These are phyloP conservation scores for Lacanobia wlatinum DNA, from an alignment of 2,888 invertebrate genomes.

Conservation along the genomic window DNA sequence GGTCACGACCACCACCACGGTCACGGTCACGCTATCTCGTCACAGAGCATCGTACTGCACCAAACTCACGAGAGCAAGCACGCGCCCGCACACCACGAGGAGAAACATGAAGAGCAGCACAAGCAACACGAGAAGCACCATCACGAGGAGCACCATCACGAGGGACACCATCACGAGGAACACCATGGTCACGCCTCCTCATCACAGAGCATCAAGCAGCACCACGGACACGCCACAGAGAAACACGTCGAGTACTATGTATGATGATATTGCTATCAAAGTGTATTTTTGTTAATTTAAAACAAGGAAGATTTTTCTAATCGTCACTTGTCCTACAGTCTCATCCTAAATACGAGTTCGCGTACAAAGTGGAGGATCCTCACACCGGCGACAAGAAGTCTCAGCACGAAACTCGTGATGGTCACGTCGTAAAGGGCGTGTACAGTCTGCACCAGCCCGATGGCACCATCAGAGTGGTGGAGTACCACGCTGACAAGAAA, in stretches of 20 bases:
- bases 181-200: neutral
- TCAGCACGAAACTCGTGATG: constrained; percentile 86
- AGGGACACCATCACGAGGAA: neutral
- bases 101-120: neutral
- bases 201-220: constrained; percentile 24
- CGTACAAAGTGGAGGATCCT: constrained; percentile 85
- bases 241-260: constrained; percentile 58
- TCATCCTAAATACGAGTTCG: constrained; percentile 72
- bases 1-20: constrained; percentile 68
- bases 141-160: neutral
- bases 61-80: constrained; percentile 60
- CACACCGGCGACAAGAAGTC: constrained; percentile 85
- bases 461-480: constrained; percentile 85
- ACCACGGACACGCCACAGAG: constrained; percentile 68
- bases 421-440: constrained; percentile 89
- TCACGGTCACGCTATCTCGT: constrained; percentile 73
- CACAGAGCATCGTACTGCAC: constrained; percentile 74
- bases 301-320: neutral
- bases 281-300: neutral
- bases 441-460: constrained; percentile 89
- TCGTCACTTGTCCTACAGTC: neutral
- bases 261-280: neutral
- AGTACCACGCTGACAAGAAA: constrained; percentile 81
- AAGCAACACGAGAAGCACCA: neutral
- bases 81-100: constrained; percentile 8